Base-by-base conservation (phyloP, 2,888 invertebrate species). In the Macropis europaea region DNA sequence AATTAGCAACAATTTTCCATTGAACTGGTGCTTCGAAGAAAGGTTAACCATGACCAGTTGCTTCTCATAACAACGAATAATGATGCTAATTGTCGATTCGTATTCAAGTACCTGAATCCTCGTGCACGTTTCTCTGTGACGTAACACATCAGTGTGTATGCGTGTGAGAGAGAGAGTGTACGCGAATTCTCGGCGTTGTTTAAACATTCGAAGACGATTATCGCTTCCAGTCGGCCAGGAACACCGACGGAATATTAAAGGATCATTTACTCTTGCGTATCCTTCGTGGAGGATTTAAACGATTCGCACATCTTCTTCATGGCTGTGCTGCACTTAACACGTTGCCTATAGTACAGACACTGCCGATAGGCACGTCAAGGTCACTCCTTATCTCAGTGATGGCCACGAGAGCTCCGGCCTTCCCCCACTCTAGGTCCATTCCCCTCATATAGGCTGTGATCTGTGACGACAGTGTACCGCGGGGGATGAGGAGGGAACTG, bases 161-260 rank as follows among this genome's bases (percentile, higher is more conserved):
- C n/a, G n/a, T n/a, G n/a, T n/a, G n/a, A n/a, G n/a, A n/a, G n/a
- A n/a, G n/a, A 19, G n/a, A 26, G 40, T 28, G 53, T 34, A 53
- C 32, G 48, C 13, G 6, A 22, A 17, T 54, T 11, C 52, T 30
- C 56, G 40, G 28, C 26, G 36, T 52, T 57, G 52, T 40, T 72
- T 68, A 62, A 61, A 67, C 42, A 66, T 68, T 72, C 71, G 53
- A 4, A 30, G 40, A 3, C 50, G 60, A 66, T 72, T 72, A 62
- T 57, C 67, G 67, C 52, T 36, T 36, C 42, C 54, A 36, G 40
- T 19, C 56, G 56, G 19, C 15, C 28, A 13, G 30, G 5, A 26
- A 68, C 72, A 62, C 42, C 40, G 34, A 3, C 13, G 42, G 70
- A 66, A 72, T 68, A 52, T 57, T 62, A 57, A 72, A 59, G 22